phyloP scores from a whole-genome alignment of 2,797 vertebrate species.

The Helostoma temminkii region DNA sequence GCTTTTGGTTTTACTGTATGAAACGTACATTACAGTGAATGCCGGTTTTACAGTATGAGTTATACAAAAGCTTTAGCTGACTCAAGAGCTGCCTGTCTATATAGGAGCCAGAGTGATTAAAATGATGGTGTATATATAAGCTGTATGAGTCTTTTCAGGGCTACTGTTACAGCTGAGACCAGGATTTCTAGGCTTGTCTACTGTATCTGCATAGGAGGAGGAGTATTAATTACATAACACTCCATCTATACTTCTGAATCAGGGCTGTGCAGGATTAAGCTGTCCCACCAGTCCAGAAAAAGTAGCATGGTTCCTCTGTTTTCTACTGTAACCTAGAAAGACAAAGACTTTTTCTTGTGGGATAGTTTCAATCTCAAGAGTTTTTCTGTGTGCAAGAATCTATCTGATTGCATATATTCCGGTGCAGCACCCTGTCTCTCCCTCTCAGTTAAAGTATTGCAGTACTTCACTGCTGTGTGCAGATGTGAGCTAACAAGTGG shows the following conservation, averaged over 20 bases:
- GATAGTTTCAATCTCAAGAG: constrained; percentile 17
- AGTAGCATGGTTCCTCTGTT: not conserved
- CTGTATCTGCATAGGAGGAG: constrained; percentile 81
- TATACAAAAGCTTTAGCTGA: constrained; percentile 59
- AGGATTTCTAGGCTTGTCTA: constrained; percentile 62
- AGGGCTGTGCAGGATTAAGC: constrained; percentile 63
- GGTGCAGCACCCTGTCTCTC: not conserved
- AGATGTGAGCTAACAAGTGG: constrained; percentile 38
- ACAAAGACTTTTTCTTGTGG: constrained; percentile 6
- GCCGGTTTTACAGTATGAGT: constrained; percentile 45
- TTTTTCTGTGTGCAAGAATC: not conserved
- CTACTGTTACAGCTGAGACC: constrained; percentile 66
- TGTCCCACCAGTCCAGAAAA: constrained; percentile 59
- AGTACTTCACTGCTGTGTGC: constrained; percentile 10
- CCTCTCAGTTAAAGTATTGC: not conserved
- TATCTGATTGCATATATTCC: not conserved
- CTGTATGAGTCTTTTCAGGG: constrained; percentile 40
- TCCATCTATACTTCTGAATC: constrained; percentile 62
- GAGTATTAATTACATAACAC: constrained; percentile 81
- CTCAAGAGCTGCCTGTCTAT: constrained; percentile 49
- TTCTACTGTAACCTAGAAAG: constrained; percentile 33
- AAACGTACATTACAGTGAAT: constrained; percentile 36
- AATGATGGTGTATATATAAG: constrained; percentile 23
- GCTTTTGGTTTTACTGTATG: constrained; percentile 43
- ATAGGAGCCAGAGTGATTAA: constrained; percentile 41